These are phyloP conservation scores for Chionis minor DNA, from an alignment of 2,113 vertebrate species.

Conservation along the genomic window DNA sequence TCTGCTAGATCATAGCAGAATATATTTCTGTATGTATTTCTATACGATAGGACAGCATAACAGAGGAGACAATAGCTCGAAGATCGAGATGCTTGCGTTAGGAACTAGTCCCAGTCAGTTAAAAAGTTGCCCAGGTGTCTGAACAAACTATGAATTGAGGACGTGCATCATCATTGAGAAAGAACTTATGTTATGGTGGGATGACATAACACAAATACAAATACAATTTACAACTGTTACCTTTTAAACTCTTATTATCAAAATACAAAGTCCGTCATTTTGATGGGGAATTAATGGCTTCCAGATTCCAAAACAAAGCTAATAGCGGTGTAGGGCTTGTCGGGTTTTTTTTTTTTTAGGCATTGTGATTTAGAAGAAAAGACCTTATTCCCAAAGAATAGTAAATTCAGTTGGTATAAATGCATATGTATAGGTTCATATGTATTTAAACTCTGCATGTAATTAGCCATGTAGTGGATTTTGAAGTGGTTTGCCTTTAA, in stretches of 20 bases:
- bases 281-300: not conserved
- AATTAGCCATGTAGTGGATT: not conserved
- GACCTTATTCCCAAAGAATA: not conserved
- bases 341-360: no score
- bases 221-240: not conserved
- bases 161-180: accelerated
- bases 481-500: conserved; percentile 1
- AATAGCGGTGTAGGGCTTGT: not conserved
- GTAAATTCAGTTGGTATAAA: not conserved
- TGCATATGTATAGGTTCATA: not conserved
- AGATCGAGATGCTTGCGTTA: not conserved
- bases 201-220: not conserved
- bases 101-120: not conserved
- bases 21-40: not conserved
- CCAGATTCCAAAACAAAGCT: not conserved
- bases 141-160: not conserved
- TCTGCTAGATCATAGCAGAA: not conserved
- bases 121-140: not conserved
- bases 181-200: not conserved
- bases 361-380: not conserved
- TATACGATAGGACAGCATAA: accelerated
- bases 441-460: not conserved
- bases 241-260: not conserved
- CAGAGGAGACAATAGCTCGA: not conserved
- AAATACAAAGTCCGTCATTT: not conserved